Evolutionary conservation across 2,888 invertebrate genomes (phyloP), one percentile per base, ranked within the genome.

Genomic region (Phania funesta): DNA sequence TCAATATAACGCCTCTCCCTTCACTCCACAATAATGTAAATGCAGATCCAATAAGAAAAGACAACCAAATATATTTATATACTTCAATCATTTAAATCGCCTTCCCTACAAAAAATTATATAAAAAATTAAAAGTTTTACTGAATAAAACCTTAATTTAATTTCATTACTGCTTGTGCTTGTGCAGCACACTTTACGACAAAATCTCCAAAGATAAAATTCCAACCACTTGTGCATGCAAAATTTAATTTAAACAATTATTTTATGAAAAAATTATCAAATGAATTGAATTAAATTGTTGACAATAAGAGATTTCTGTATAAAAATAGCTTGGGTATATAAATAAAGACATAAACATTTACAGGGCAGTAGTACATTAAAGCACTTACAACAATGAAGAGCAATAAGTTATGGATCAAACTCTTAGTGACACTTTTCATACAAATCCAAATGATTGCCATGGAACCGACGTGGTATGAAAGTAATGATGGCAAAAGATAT

Each of bases 231-330:
- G 22, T 18, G 6, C 35, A 9, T 6, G 24, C 18, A 38, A 52
- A 35, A 35, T 70, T 71, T 35, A 71, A 71, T 58, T 58, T 48
- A 50, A 60, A 24, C 60, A 60, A 60, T 71, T 71, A 71, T 71
- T 35, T 35, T 13, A 56, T 35, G 35, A 48, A 71, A 7, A 71
- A 48, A 71, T 35, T 71, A 38, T 48, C 18, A 60, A 71, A 32
- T 38, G 18, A 60, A 71, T 60, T 48, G 29, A 71, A 50, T 68
- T 54, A 68, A 68, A 68, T 35, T 68, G 41, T 16, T 68, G 41
- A 29, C 41, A 68, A 54, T 54, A 29, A 20, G 7, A 44, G 18
- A 18, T 26, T 68, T 29, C 20, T 29, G 6, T 29, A 20, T 8
- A n/a, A 54, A 44, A 29, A 32, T 32, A 35, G 41, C 16, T 1